A percentile compares a stretch with the other conserved stretches of the same genome.
Conservation (phyloP, 2,113 vertebrate genomes). For the Poeciliopsis turrubarensis region DNA sequence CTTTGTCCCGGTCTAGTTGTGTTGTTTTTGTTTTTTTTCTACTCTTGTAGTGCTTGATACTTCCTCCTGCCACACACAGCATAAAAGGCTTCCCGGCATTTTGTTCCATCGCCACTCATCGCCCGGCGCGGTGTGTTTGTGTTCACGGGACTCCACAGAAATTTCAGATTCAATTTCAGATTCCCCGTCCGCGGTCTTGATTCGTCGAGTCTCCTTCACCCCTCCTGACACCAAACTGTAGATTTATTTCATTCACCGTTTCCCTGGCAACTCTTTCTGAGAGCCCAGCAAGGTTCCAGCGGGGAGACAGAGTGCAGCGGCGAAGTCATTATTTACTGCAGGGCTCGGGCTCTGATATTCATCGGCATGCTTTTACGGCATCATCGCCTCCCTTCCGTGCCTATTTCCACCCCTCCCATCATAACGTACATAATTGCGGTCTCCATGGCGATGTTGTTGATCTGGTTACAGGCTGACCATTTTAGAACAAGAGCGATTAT, state of each 20-base stretch:
- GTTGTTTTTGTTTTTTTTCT: neutral
- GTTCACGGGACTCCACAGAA: constrained; percentile 11
- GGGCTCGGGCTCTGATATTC: constrained; percentile 73
- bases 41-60: neutral
- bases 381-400: constrained; percentile 58
- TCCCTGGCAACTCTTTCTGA: constrained; percentile 78
- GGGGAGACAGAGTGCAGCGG: constrained; percentile 68
- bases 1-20: constrained; percentile 7
- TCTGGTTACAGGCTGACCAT: constrained; percentile 60
- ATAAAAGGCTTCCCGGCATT: neutral
- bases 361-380: constrained; percentile 62
- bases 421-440: constrained; percentile 76
- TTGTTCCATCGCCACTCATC: neutral
- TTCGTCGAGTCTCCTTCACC: constrained; percentile 53
- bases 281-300: constrained; percentile 68
- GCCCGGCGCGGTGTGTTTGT: neutral
- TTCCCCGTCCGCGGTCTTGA: constrained; percentile 38
- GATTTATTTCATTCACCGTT: constrained; percentile 77
- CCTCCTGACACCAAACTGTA: constrained; percentile 68
- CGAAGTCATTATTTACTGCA: constrained; percentile 78
- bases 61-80: neutral
- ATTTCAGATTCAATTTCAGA: constrained; percentile 27
- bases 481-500: constrained; percentile 63
- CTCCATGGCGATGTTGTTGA: constrained; percentile 77
- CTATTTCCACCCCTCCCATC: constrained; percentile 70